Base-by-base conservation (phyloP, 1,140 invertebrate genomes). In the Stenopsyche tienmushanensis region DNA sequence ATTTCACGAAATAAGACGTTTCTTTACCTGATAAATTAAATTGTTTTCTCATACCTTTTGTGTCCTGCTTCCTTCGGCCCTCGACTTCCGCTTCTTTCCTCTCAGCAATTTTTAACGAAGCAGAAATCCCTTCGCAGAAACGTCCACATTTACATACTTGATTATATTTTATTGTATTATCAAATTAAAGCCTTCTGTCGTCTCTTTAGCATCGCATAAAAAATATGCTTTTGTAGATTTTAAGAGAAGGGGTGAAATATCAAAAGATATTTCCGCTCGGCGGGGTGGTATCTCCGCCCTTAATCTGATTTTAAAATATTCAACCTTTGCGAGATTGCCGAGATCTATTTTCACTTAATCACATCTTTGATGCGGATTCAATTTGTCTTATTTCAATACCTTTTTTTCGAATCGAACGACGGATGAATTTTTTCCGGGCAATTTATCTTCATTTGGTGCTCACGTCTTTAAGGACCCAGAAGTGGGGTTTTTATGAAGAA, bases 131-230 rank as follows among this genome's bases (percentile, higher is more conserved):
- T 52, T 52, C 26, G 24, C 52, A 25, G 29, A 55, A 20, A 34
- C 39, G 44, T n/a, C 53, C 5, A 58, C 52, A 67, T 67, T 67
- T 67, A 44, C 66, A 67, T 67, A 67, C 34, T 62, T 63, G 60
- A 67, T 67, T 67, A 64, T 62, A 49, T 54, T 54, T 59, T 64
- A 67, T 67, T 57, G 29, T 45, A 41, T 66, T 66, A 66, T 62
- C 53, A 26, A 34, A 62, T 67, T 62, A 63, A 13, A 20, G 26
- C 10, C 24, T 21, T 52, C 49, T 7, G 10, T 5, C 29, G 15
- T 21, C 47, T 15, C 21, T 23, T 23, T 10, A n/a, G 47, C 10
- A 9, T 49, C 21, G n/a, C 47, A 49, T 13, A 34, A 34, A 34
- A 34, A 34, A 7, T 34, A 34, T 34, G 29, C n/a, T n/a, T n/a